phyloP scores from a whole-genome alignment of 30 jellyfish, hydroid and myxozoan genomes.

The Cassiopea andromeda region DNA sequence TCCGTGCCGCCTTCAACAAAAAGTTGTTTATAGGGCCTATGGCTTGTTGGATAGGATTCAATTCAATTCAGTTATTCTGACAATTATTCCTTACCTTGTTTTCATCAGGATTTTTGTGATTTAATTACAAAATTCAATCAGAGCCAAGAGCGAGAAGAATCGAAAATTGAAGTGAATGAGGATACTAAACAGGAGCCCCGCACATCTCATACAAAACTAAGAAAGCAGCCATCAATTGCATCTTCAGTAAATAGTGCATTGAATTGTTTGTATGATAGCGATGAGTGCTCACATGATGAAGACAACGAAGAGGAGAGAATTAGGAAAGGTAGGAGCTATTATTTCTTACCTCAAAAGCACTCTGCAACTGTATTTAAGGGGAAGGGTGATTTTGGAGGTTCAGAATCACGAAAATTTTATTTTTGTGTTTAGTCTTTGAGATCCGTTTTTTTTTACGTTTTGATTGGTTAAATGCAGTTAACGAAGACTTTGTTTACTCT shows the following conservation, averaged over 20 bases:
- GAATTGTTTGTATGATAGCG: conserved; percentile 5
- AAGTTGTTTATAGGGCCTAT: too few species aligned
- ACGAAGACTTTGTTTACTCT: too few species aligned
- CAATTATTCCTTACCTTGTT: too few species aligned
- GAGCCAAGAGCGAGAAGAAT: background rate
- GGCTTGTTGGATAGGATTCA: too few species aligned
- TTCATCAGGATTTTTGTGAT: too few species aligned
- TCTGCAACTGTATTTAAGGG: background rate
- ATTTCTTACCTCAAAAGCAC: background rate
- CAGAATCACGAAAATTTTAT: too few species aligned
- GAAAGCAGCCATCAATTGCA: conserved; percentile 6
- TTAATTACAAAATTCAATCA: background rate
- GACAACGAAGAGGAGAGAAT: conserved; percentile 33
- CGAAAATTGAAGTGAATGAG: background rate
- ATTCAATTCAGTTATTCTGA: too few species aligned
- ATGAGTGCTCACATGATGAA: background rate
- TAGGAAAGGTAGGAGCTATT: conserved; percentile 10
- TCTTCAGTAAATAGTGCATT: conserved; percentile 25
- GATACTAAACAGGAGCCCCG: background rate
- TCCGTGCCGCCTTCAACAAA: too few species aligned
- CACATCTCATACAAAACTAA: background rate
- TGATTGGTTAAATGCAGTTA: too few species aligned
- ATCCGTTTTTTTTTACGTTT: too few species aligned
- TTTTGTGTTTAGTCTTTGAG: too few species aligned
- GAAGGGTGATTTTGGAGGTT: background rate